These are phyloP conservation scores for Aulostomus chinensis DNA, from an alignment of 2,797 vertebrate genomes.

Conservation along the genomic window DNA sequence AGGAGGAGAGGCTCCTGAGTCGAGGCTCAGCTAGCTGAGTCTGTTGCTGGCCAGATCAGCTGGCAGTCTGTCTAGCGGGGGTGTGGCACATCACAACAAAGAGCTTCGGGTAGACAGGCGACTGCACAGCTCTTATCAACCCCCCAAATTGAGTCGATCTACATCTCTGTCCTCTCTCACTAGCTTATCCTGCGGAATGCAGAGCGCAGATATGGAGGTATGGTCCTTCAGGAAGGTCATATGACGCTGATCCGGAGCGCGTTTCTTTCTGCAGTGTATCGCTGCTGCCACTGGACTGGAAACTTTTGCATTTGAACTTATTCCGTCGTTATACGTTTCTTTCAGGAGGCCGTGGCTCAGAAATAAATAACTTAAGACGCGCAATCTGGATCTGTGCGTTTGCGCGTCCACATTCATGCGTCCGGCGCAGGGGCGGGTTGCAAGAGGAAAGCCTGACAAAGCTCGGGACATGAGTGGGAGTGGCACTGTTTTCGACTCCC, in stretches of 20 bases:
- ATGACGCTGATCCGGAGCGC: conserved; percentile 25
- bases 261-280: conserved; percentile 25
- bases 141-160: conserved; percentile 63
- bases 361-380: too few species aligned
- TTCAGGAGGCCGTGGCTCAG: too few species aligned
- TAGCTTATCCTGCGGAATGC: conserved; percentile 51
- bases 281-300: conserved; percentile 9
- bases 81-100: conserved; percentile 89
- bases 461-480: conserved; percentile 77
- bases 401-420: conserved; percentile 15
- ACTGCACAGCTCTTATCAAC: conserved; percentile 72
- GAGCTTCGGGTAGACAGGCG: conserved; percentile 78
- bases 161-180: conserved; percentile 14
- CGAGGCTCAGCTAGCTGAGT: conserved; percentile 85
- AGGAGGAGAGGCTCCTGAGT: conserved; percentile 58
- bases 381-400: too few species aligned
- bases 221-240: conserved; percentile 43
- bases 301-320: conserved; percentile 29
- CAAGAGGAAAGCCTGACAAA: conserved; percentile 63
- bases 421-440: conserved; percentile 35
- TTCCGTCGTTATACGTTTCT: too few species aligned
- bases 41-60: conserved; percentile 91
- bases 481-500: conserved; percentile 75
- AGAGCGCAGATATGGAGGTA: conserved; percentile 41
- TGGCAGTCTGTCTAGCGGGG: conserved; percentile 84